A percentile compares a stretch with the other conserved stretches of the same genome.
These are phyloP conservation scores for Bellardia pandia DNA, from an alignment of 2,888 invertebrate species.

Conservation along the genomic window DNA sequence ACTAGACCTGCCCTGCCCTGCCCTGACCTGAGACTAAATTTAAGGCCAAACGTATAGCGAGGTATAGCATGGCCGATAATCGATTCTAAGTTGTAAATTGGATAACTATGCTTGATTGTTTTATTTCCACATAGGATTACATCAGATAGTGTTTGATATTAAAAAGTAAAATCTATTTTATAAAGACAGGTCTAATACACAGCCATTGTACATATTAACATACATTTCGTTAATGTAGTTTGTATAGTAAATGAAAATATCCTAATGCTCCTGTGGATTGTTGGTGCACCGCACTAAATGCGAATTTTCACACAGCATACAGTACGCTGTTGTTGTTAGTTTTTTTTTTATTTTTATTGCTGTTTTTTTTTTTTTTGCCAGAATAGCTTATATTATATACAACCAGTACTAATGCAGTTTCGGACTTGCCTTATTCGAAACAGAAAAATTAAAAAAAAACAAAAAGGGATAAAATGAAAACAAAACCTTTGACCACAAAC, in stretches of 20 bases:
- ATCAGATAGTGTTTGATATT: no score
- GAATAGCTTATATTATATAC: constrained; percentile 50
- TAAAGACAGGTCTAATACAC: no score
- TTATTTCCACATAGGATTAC: no score
- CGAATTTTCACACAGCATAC: constrained; percentile 34
- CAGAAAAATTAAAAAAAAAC: not conserved
- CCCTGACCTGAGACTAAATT: no score
- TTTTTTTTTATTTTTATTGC: not conserved
- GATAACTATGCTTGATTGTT: no score
- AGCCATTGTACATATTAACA: not conserved
- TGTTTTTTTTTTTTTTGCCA: constrained; percentile 22
- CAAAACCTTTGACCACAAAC: constrained; percentile 28
- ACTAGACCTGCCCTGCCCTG: no score
- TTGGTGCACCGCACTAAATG: constrained; percentile 62
- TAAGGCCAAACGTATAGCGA: no score
- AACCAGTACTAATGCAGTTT: constrained; percentile 35
- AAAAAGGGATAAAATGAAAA: not conserved
- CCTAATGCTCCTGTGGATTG: constrained; percentile 57
- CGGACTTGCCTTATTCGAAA: constrained; percentile 15
- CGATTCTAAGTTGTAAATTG: no score
- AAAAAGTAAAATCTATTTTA: no score
- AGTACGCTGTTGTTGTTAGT: constrained; percentile 1
- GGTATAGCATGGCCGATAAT: no score
- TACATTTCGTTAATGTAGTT: not conserved
- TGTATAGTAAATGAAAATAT: constrained; percentile 50